A percentile compares a stretch with the other conserved stretches of the same genome.
These are phyloP conservation scores for Lerema accius DNA, from an alignment of 1,140 invertebrate species.

Conservation along the genomic window DNA sequence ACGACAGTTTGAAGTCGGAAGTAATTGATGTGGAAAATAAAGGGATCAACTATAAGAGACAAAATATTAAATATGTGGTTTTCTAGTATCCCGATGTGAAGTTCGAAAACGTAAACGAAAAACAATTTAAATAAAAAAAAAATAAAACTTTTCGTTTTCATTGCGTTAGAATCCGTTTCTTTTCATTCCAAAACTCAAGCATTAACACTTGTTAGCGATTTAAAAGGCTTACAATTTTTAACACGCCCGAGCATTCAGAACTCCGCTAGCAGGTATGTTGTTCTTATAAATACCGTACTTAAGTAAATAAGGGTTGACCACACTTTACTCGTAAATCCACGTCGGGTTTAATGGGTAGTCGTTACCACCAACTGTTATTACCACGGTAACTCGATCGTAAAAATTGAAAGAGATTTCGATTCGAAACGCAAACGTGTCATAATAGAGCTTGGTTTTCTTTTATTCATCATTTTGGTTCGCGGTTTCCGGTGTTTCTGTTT, in stretches of 20 bases:
- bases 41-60: too few relatives aligned
- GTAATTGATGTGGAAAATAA: too few relatives aligned
- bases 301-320: conserved; percentile 32
- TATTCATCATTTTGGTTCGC: conserved; percentile 24
- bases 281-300: conserved; percentile 29
- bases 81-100: too few relatives aligned
- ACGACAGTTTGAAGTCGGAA: too few relatives aligned
- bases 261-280: conserved; percentile 11
- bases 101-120: too few relatives aligned
- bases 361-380: conserved; percentile 30
- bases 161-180: too few relatives aligned
- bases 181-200: background rate
- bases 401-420: conserved; percentile 18
- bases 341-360: conserved; percentile 15
- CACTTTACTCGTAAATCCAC: conserved; percentile 18
- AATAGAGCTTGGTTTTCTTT: conserved; percentile 19
- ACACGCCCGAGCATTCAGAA: background rate
- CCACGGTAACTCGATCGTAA: conserved; percentile 25
- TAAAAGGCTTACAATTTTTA: conserved; percentile 1
- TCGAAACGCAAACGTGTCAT: conserved; percentile 22
- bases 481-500: conserved; percentile 22
- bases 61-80: too few relatives aligned
- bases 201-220: background rate
- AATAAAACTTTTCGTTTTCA: too few relatives aligned
- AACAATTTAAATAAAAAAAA: too few relatives aligned